These are phyloP conservation scores for Atractosteus spatula DNA, from an alignment of 2,113 vertebrate species.

Conservation along the genomic window DNA sequence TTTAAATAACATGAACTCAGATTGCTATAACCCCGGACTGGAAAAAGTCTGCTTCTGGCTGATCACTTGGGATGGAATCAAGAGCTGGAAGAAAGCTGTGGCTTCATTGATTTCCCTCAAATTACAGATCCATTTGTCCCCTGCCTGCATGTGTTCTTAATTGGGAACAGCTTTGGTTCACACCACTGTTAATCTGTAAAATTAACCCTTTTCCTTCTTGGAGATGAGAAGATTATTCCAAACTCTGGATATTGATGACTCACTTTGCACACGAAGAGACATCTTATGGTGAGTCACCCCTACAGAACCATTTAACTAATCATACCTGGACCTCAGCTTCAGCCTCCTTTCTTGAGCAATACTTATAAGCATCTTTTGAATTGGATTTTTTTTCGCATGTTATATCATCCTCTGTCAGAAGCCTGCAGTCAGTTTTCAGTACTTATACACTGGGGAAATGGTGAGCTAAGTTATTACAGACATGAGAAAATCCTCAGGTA, in stretches of 20 bases:
- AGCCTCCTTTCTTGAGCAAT: no score
- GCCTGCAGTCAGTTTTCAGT: no score
- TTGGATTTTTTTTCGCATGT: no score
- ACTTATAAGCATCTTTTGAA: no score
- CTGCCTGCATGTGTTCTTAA: constrained; percentile 4
- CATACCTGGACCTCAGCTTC: no score
- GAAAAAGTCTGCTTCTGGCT: background rate
- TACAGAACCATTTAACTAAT: no score
- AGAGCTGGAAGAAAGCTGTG: background rate
- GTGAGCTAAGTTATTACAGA: no score
- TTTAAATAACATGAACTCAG: background rate
- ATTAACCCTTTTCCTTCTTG: background rate
- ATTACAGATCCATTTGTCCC: background rate
- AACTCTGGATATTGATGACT: background rate
- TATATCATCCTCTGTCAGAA: no score
- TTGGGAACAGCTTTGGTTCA: background rate
- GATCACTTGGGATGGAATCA: background rate
- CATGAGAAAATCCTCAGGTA: no score
- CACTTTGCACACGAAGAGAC: background rate
- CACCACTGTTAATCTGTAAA: constrained; percentile 4
- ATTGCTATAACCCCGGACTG: background rate
- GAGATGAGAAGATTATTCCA: background rate
- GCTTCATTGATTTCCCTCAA: constrained; percentile 8
- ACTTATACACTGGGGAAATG: no score
- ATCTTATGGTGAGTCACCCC: no score